A percentile compares a stretch with the other conserved stretches of the same genome.
Evolutionary conservation across 2,888 invertebrate genomes (phyloP).

Genomic region (Mactromeris polynyma): DNA sequence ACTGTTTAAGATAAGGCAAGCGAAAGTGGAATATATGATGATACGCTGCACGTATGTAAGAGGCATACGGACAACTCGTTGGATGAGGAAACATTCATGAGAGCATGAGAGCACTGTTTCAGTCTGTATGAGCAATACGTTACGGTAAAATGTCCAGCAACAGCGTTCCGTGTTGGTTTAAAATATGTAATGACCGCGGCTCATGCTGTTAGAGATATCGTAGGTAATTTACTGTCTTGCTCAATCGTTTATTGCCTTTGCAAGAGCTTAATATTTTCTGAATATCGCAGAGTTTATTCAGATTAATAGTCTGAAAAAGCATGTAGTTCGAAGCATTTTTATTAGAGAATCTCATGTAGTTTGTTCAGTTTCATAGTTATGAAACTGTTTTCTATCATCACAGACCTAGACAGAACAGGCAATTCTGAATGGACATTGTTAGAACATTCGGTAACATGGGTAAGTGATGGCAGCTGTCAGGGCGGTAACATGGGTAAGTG

Average conservation of each 20-base stretch:
- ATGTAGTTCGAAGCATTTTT: no score
- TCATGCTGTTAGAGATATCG: slow-evolving; percentile 64
- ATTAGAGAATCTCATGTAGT: no score
- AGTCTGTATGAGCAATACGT: slow-evolving; percentile 51
- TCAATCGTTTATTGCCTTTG: background rate
- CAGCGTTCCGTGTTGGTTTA: slow-evolving; percentile 62
- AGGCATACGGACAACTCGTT: slow-evolving; percentile 50
- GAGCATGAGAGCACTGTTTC: slow-evolving; percentile 46
- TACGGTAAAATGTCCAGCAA: slow-evolving; percentile 51
- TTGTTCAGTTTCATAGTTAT: no score
- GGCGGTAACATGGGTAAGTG: no score
- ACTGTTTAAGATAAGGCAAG: no score
- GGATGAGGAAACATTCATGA: slow-evolving; percentile 51
- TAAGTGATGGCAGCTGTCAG: no score
- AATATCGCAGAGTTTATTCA: no score
- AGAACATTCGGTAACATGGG: slow-evolving; percentile 46
- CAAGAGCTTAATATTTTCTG: no score
- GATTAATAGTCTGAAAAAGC: no score
- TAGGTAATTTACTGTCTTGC: slow-evolving; percentile 44
- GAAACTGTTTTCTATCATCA: background rate
- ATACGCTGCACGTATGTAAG: slow-evolving; percentile 53
- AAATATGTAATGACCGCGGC: slow-evolving; percentile 66
- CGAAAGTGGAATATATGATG: slow-evolving; percentile 2
- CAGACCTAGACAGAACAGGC: slow-evolving; percentile 60
- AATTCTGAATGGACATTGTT: slow-evolving; percentile 56